phyloP scores from a whole-genome alignment of 2,797 vertebrate species.

The Kryptolebias ocellatus region DNA sequence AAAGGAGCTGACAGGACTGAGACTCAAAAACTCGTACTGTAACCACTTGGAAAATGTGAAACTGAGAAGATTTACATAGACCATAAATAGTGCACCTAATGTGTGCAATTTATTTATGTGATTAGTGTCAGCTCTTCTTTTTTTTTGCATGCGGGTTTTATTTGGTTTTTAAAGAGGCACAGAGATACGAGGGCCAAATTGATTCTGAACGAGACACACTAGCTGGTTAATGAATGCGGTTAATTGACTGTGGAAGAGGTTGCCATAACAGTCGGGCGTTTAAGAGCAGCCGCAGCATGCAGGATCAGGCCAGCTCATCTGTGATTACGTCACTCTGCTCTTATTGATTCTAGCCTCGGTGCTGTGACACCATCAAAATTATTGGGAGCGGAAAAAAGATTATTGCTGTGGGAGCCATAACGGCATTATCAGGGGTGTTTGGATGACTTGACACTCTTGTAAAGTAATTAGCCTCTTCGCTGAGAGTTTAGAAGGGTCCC shows the following conservation, averaged over 20 bases:
- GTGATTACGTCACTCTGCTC: constrained; percentile 60
- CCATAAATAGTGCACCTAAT: constrained; percentile 71
- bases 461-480: constrained; percentile 70
- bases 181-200: constrained; percentile 74
- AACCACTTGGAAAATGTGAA: constrained; percentile 40
- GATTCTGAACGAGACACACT: constrained; percentile 77
- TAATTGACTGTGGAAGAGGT: constrained; percentile 81
- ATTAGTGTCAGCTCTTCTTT: constrained; percentile 72
- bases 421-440: constrained; percentile 50
- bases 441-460: constrained; percentile 66
- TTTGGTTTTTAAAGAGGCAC: constrained; percentile 72
- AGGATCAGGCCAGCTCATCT: constrained; percentile 42
- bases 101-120: constrained; percentile 70
- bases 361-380: constrained; percentile 60
- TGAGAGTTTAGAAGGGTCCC: constrained; percentile 46
- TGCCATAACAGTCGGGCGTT: constrained; percentile 65
- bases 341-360: constrained; percentile 70
- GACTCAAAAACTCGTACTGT: constrained; percentile 4
- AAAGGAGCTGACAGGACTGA: neutral
- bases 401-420: constrained; percentile 58
- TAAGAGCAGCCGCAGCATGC: constrained; percentile 60
- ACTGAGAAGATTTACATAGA: constrained; percentile 62
- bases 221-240: constrained; percentile 81
- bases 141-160: constrained; percentile 63
- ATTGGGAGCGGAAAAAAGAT: constrained; percentile 56